These are phyloP conservation scores for Girardinus metallicus DNA, from an alignment of 2,797 vertebrate genomes.

Conservation along the genomic window DNA sequence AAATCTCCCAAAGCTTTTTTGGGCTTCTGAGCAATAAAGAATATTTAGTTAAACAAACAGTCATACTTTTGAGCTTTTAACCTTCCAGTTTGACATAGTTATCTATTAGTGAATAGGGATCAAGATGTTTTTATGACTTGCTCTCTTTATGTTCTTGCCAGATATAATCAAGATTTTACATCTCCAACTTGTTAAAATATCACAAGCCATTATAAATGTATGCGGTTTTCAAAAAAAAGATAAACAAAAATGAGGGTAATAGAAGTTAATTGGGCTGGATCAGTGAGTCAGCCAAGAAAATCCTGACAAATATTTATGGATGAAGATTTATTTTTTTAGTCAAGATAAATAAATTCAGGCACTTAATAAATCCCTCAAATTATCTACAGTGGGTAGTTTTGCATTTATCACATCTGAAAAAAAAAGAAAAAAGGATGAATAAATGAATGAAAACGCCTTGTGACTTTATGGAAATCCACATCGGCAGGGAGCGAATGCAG, in stretches of 20 bases:
- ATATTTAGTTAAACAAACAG: conserved; percentile 76
- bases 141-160: not conserved
- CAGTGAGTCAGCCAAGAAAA: conserved; percentile 25
- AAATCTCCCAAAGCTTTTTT: conserved; percentile 61
- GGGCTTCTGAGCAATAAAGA: conserved; percentile 77
- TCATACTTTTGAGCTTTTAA: conserved; percentile 75
- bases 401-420: conserved; percentile 60
- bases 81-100: conserved; percentile 43
- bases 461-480: conserved; percentile 79
- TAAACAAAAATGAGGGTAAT: not conserved
- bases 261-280: not conserved
- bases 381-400: conserved; percentile 76
- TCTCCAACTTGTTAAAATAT: not conserved
- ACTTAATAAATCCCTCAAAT: conserved; percentile 76
- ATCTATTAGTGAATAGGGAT: conserved; percentile 25
- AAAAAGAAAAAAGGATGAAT: not conserved
- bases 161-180: not conserved
- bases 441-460: conserved; percentile 40
- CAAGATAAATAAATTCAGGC: conserved; percentile 72
- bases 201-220: not conserved
- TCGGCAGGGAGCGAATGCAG: conserved; percentile 68
- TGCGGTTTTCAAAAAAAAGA: not conserved
- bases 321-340: conserved; percentile 52
- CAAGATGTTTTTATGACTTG: not conserved
- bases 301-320: conserved; percentile 50